phyloP scores from a whole-genome alignment of 2,888 invertebrate species.

The Stomorhina lunata region DNA sequence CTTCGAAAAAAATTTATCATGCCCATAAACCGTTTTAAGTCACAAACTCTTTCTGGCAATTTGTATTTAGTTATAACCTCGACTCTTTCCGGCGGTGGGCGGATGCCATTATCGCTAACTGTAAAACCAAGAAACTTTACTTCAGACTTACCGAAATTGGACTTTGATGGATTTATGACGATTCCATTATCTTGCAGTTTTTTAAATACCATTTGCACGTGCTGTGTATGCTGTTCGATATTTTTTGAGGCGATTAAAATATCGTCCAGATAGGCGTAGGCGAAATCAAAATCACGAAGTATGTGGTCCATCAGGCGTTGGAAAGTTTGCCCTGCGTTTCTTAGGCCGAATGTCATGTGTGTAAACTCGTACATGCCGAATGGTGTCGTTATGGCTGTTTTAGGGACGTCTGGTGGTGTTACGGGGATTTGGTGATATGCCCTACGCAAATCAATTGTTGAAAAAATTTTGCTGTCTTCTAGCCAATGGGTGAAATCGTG shows the following conservation, averaged over 20 bases:
- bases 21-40: conserved; percentile 66
- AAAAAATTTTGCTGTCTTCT: conserved; percentile 47
- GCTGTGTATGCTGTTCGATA: conserved; percentile 63
- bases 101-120: conserved; percentile 40
- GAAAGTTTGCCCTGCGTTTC: conserved; percentile 61
- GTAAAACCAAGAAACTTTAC: conserved; percentile 60
- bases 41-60: conserved; percentile 51
- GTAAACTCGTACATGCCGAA: conserved; percentile 60
- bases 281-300: conserved; percentile 44
- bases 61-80: conserved; percentile 55
- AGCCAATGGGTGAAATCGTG: conserved; percentile 55
- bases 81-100: conserved; percentile 53
- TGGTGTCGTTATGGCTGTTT: conserved; percentile 61
- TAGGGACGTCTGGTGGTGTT: conserved; percentile 41
- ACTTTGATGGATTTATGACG: conserved; percentile 65
- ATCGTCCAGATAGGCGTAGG: conserved; percentile 70
- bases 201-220: conserved; percentile 64
- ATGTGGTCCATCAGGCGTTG: conserved; percentile 58
- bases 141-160: conserved; percentile 44
- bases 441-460: conserved; percentile 48
- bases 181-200: conserved; percentile 67
- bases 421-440: conserved; percentile 65
- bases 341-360: conserved; percentile 52
- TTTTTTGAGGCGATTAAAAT: conserved; percentile 68
- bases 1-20: conserved; percentile 64